phyloP scores from a whole-genome alignment of 1,140 invertebrate genomes.

The Cyclina sinensis region DNA sequence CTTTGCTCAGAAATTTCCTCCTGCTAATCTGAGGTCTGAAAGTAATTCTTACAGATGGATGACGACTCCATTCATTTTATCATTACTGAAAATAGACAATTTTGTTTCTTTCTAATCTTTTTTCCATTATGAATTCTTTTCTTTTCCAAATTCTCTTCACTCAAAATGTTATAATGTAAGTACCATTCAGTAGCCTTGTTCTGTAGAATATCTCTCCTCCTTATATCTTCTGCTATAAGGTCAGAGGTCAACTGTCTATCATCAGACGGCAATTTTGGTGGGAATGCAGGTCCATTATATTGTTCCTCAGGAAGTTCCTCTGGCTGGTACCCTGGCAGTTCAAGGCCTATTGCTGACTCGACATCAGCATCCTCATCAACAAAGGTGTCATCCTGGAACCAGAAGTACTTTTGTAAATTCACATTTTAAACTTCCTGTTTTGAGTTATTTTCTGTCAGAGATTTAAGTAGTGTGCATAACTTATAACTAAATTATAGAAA shows the following conservation, averaged over 20 bases:
- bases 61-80: too few species aligned
- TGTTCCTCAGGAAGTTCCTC: constrained; percentile 64
- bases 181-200: constrained; percentile 83
- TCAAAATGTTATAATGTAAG: not conserved
- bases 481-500: too few species aligned
- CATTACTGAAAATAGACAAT: too few species aligned
- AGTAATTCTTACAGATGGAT: too few species aligned
- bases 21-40: too few species aligned
- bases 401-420: not conserved
- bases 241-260: constrained; percentile 75
- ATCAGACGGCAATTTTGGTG: constrained; percentile 67
- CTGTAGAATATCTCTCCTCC: constrained; percentile 76
- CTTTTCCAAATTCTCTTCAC: too few species aligned
- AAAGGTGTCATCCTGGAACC: constrained; percentile 64
- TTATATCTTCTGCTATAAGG: constrained; percentile 81
- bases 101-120: too few species aligned
- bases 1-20: too few species aligned
- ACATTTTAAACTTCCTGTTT: too few species aligned
- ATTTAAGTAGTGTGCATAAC: too few species aligned
- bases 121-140: too few species aligned
- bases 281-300: constrained; percentile 72
- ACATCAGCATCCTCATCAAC: constrained; percentile 69
- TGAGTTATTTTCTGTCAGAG: too few species aligned
- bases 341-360: constrained; percentile 77
- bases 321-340: constrained; percentile 81